A percentile compares a stretch with the other conserved stretches of the same genome.
phyloP scores from a whole-genome alignment of 2,888 invertebrate species.

The Polietes domitor region DNA sequence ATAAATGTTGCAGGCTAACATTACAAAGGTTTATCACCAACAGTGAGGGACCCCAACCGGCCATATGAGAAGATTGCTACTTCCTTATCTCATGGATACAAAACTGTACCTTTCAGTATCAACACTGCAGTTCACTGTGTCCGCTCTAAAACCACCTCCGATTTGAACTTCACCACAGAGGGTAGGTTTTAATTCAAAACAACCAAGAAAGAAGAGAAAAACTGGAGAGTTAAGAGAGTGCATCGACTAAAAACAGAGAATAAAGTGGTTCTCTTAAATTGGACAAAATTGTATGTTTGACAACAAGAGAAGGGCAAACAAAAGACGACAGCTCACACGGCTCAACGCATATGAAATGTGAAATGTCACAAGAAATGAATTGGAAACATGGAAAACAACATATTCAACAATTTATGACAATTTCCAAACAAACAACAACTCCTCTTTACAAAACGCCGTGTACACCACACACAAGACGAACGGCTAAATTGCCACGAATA shows the following conservation, averaged over 20 bases:
- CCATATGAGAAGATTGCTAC: conserved; percentile 10
- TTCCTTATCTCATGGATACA: conserved; percentile 54
- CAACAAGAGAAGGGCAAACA: conserved; percentile 10
- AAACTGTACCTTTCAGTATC: conserved; percentile 62
- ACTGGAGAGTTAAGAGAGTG: conserved; percentile 22
- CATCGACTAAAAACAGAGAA: not conserved
- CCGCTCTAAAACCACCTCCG: conserved; percentile 3
- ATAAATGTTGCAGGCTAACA: too few species aligned
- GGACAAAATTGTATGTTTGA: conserved; percentile 22
- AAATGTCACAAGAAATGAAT: conserved; percentile 44
- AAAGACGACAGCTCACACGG: not conserved
- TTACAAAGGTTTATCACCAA: too few species aligned
- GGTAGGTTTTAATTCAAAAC: conserved; percentile 29
- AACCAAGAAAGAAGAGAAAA: not conserved
- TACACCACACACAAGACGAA: not conserved
- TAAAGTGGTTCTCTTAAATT: conserved; percentile 35
- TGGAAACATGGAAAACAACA: conserved; percentile 46
- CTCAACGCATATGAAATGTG: conserved; percentile 28
- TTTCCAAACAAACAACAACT: conserved; percentile 16
- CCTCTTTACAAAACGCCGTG: not conserved
- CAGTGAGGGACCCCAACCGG: too few species aligned
- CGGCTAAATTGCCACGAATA: conserved; percentile 72
- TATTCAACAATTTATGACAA: conserved; percentile 53
- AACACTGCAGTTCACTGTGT: conserved; percentile 51
- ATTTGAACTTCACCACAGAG: conserved; percentile 43